Percentiles rank a stretch among this genome's conserved stretches.
These are phyloP conservation scores for Eugnorisma glareosa DNA, from an alignment of 2,888 invertebrate genomes.

Conservation along the genomic window DNA sequence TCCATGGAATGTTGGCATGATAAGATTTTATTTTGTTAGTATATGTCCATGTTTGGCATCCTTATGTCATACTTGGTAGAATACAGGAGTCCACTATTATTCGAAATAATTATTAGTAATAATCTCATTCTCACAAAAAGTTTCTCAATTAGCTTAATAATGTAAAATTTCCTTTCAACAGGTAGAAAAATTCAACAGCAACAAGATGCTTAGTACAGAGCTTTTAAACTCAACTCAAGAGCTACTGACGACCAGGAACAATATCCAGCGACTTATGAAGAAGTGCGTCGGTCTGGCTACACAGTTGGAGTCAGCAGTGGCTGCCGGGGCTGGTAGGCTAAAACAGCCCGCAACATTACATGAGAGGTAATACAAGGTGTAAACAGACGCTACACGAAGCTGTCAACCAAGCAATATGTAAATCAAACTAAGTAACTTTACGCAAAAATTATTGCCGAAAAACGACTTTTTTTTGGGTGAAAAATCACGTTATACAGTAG, in stretches of 20 bases:
- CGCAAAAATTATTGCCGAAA: too few species aligned
- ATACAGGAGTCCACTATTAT: too few species aligned
- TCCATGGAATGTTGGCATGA: too few species aligned
- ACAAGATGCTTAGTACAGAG: constrained; percentile 93
- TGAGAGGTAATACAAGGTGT: constrained; percentile 91
- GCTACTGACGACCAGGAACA: constrained; percentile 93
- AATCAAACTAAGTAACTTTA: too few species aligned
- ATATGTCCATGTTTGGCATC: too few species aligned
- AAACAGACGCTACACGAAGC: too few species aligned
- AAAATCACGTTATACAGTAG: too few species aligned
- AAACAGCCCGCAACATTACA: constrained; percentile 94
- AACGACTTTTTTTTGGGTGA: too few species aligned
- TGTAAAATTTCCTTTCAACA: constrained; percentile 67
- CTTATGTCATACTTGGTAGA: too few species aligned
- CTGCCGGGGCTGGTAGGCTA: constrained; percentile 93
- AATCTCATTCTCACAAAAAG: not conserved
- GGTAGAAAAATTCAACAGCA: constrained; percentile 93
- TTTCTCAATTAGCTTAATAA: not conserved
- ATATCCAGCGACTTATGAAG: constrained; percentile 95
- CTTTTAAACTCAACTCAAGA: constrained; percentile 95
- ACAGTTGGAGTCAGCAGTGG: constrained; percentile 95
- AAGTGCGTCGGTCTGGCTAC: constrained; percentile 96
- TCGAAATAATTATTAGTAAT: too few species aligned
- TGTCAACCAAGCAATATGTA: too few species aligned
- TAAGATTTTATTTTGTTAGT: too few species aligned